phyloP scores from a whole-genome alignment of 1,140 invertebrate genomes.

The Drosophila watanabei region DNA sequence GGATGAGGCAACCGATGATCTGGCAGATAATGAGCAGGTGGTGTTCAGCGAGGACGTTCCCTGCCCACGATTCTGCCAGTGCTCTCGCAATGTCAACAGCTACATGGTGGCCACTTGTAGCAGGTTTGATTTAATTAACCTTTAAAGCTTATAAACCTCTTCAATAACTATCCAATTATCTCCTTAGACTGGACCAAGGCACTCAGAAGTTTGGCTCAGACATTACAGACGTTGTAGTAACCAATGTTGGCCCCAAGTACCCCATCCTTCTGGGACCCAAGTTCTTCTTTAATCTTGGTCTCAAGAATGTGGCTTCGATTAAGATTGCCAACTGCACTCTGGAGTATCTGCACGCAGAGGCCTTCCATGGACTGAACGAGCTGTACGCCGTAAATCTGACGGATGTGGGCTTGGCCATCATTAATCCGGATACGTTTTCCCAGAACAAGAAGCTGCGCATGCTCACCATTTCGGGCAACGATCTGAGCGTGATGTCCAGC shows the following conservation, averaged over 20 bases:
- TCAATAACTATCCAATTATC: neutral
- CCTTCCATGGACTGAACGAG: slow-evolving; percentile 89
- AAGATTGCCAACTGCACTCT: slow-evolving; percentile 88
- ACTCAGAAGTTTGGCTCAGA: slow-evolving; percentile 88
- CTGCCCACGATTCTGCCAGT: slow-evolving; percentile 81
- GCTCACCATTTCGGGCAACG: slow-evolving; percentile 89
- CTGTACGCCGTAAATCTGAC: slow-evolving; percentile 90
- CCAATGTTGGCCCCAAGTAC: slow-evolving; percentile 86
- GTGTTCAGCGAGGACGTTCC: slow-evolving; percentile 76
- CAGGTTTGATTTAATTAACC: slow-evolving; percentile 44
- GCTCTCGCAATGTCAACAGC: slow-evolving; percentile 76
- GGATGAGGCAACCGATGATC: slow-evolving; percentile 55
- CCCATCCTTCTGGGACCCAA: slow-evolving; percentile 87
- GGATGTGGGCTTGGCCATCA: slow-evolving; percentile 87
- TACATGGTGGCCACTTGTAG: slow-evolving; percentile 84
- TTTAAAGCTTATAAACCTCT: neutral
- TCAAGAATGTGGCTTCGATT: slow-evolving; percentile 87
- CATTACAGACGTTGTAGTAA: slow-evolving; percentile 88
- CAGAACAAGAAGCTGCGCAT: slow-evolving; percentile 88
- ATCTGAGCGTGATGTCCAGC: slow-evolving; percentile 86
- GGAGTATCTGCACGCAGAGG: slow-evolving; percentile 86
- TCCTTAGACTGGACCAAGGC: slow-evolving; percentile 86
- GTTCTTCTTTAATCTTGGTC: slow-evolving; percentile 87
- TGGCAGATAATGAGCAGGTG: slow-evolving; percentile 70
- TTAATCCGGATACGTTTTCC: slow-evolving; percentile 89